phyloP scores from a whole-genome alignment of 2,113 vertebrate species.

The Nicator chloris region DNA sequence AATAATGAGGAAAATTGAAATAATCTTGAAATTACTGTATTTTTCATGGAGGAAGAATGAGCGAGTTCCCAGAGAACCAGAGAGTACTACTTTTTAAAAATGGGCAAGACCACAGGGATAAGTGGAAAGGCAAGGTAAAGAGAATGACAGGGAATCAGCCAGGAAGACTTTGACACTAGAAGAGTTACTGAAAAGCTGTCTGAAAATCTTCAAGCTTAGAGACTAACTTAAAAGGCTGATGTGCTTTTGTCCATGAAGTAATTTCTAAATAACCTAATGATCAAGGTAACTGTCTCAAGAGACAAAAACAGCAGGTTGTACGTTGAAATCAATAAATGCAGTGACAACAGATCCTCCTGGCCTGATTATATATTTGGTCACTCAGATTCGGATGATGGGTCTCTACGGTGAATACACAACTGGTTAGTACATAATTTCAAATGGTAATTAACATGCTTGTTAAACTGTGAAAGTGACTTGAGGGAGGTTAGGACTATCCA shows the following conservation, averaged over 20 bases:
- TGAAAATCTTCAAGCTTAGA: background rate
- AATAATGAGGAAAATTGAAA: background rate
- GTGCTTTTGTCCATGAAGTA: background rate
- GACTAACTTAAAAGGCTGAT: background rate
- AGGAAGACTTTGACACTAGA: background rate
- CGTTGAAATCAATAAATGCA: background rate
- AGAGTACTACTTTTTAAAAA: background rate
- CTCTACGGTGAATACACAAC: background rate
- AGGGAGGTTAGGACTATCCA: background rate
- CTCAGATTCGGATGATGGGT: background rate
- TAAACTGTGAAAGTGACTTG: background rate
- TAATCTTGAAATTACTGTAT: background rate
- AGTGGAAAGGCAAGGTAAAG: background rate
- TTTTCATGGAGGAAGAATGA: background rate
- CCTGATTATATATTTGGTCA: background rate
- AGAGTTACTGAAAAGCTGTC: background rate
- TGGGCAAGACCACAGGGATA: background rate
- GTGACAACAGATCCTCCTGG: background rate
- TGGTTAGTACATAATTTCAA: background rate
- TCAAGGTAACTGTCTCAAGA: background rate
- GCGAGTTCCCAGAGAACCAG: background rate
- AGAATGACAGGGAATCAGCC: background rate
- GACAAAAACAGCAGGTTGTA: background rate
- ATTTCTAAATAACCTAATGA: background rate
- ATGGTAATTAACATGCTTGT: background rate